Base-by-base conservation (phyloP, 2,113 vertebrate species). In the Turdus rufiventris region DNA sequence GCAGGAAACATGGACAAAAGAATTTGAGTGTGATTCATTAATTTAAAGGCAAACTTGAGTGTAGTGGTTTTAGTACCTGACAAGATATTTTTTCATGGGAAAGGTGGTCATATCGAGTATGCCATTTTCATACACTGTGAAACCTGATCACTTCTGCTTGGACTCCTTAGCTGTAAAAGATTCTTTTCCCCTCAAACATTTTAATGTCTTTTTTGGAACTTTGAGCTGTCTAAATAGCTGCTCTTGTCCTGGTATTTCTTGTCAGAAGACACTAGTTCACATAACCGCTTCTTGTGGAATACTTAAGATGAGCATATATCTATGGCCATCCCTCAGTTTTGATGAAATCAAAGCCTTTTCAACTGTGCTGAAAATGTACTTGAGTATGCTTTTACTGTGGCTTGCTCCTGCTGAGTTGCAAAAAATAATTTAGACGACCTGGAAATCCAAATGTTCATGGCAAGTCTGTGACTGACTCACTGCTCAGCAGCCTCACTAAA, bases 361-460 rank as follows among this genome's bases (percentile, higher is more conserved):
- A 82, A 67, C 43, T 40, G 29, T 29, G 19, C 53, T 93, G 53
- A 28, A 93, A 87, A 60, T 43, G 17, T n/a, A 67, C 53, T 71
- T 57, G 36, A 88, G 8, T 60, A n/a, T 34, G 18, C 3, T 68
- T 78, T 77, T 72, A 75, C 36, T 48, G 40, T 57, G 40, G 4
- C 9, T 92, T 86, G 8, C 34, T 91, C 77, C 66, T 85, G 24
- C n/a, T 65, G 71, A 91, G 62, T 25, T 87, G 40, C 17, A 88
- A 79, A 89, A 79, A 86, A 17, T 8, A 61, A 18, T 85, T 79
- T 76, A 65, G 31, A 76, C 88, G 38, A 51, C 48, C 43, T 50
- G 43, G 36, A 89, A 95, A 67, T 28, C 5, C 31, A 83, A 73
- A 14, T 18, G 25, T 20, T 74, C 36, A 13, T 53, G 53, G 51